phyloP scores from a whole-genome alignment of 1,140 invertebrate genomes.

The Lysiphlebus fabarum region DNA sequence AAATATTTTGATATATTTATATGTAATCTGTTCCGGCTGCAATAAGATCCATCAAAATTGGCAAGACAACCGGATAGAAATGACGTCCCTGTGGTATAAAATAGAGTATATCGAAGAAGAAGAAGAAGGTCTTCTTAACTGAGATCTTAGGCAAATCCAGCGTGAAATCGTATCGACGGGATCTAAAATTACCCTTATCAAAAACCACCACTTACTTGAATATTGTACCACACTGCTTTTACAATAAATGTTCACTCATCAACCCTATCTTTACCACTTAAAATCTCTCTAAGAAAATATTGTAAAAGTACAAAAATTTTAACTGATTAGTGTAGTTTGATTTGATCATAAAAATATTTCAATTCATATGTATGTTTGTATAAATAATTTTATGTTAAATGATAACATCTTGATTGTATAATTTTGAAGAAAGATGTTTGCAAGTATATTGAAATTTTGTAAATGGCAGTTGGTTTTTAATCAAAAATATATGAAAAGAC shows the following conservation, averaged over 20 bases:
- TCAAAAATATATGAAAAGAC: conserved; percentile 53
- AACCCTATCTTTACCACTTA: conserved; percentile 3
- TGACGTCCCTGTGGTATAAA: conserved; percentile 16
- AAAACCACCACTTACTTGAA: conserved; percentile 54
- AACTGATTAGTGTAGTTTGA: no score
- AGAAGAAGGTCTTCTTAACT: conserved; percentile 52
- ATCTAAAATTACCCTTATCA: conserved; percentile 34
- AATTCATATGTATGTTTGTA: no score
- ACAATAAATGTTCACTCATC: background rate
- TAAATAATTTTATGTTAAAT: no score
- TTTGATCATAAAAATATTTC: background rate
- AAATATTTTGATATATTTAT: no score
- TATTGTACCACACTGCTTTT: conserved; percentile 19
- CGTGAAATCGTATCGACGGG: conserved; percentile 55
- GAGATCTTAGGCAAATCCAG: conserved; percentile 57
- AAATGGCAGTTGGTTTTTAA: conserved; percentile 39
- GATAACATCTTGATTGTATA: no score
- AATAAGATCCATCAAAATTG: no score
- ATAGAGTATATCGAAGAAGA: background rate
- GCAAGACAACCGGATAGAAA: conserved; percentile 15
- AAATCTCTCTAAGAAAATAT: no score
- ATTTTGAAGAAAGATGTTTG: no score
- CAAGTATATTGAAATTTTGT: no score
- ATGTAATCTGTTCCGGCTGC: no score
- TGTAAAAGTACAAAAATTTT: no score